Evolutionary conservation across 2,888 invertebrate species (phyloP).

Genomic region (Dasysyrphus tricinctus): DNA sequence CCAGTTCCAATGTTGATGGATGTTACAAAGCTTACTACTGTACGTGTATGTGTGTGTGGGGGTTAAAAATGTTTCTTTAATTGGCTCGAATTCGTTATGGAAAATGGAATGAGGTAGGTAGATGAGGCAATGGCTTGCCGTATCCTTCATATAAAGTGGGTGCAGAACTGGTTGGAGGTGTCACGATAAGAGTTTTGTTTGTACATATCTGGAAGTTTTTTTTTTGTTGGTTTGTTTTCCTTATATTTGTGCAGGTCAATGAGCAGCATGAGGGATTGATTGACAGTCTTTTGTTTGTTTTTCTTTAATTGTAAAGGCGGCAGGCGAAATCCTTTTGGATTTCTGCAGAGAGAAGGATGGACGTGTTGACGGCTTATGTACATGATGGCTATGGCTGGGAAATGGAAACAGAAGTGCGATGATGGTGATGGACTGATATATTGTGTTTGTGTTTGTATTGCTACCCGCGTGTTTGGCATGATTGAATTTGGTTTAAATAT

Average conservation of each 20-base stretch:
- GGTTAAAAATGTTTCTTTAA: constrained; percentile 42
- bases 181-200: constrained; percentile 43
- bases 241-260: constrained; percentile 54
- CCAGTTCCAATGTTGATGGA: constrained; percentile 43
- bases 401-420: neutral
- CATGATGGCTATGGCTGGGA: neutral
- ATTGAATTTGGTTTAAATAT: neutral
- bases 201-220: neutral
- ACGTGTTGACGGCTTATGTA: constrained; percentile 22
- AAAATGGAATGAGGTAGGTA: neutral
- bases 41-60: neutral
- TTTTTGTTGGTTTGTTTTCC: constrained; percentile 33
- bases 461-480: neutral
- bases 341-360: neutral
- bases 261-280: constrained; percentile 50
- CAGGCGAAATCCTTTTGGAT: constrained; percentile 16
- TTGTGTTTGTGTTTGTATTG: neutral
- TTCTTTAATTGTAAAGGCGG: constrained; percentile 10
- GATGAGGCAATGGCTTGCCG: neutral
- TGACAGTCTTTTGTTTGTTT: constrained; percentile 53
- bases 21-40: constrained; percentile 34
- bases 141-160: constrained; percentile 19
- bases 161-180: constrained; percentile 3
- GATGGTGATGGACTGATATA: neutral
- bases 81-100: constrained; percentile 20